phyloP scores from a whole-genome alignment of 2,888 invertebrate species.

The Tetropium fuscum region DNA sequence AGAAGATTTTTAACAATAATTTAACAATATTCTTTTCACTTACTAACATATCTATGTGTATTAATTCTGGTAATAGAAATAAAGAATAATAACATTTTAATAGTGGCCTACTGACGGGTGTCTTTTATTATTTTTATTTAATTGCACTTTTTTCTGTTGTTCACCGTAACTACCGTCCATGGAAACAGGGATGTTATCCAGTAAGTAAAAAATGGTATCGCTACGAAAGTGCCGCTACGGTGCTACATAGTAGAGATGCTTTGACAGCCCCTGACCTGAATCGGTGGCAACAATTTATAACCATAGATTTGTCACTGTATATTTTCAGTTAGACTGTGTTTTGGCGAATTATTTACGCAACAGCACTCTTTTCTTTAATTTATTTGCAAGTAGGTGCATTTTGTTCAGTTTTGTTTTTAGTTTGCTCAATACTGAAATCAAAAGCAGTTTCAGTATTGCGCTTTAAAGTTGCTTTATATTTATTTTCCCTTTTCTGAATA shows the following conservation, averaged over 20 bases:
- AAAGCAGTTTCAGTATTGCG: no score
- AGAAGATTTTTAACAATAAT: no score
- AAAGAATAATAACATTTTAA: no score
- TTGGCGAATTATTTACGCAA: slow-evolving; percentile 45
- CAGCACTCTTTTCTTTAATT: slow-evolving; percentile 30
- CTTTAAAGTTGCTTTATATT: no score
- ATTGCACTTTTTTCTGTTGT: slow-evolving; percentile 75
- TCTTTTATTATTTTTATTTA: slow-evolving; percentile 64
- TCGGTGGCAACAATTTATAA: slow-evolving; percentile 20
- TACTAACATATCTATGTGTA: no score
- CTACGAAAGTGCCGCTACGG: slow-evolving; percentile 29
- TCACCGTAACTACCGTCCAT: slow-evolving; percentile 71
- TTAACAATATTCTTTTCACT: no score
- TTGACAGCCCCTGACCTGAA: slow-evolving; percentile 24
- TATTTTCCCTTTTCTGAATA: no score
- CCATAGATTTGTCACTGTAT: slow-evolving; percentile 27
- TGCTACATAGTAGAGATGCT: slow-evolving; percentile 36
- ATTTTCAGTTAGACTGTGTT: slow-evolving; percentile 48
- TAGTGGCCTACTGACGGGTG: slow-evolving; percentile 46
- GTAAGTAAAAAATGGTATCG: slow-evolving; percentile 72
- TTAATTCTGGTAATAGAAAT: no score
- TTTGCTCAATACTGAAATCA: no score
- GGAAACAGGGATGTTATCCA: slow-evolving; percentile 79
- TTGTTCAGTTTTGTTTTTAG: no score
- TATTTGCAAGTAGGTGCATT: no score